phyloP scores from a whole-genome alignment of 2,113 vertebrate genomes.

The Dolichallabes microphthalmus region DNA sequence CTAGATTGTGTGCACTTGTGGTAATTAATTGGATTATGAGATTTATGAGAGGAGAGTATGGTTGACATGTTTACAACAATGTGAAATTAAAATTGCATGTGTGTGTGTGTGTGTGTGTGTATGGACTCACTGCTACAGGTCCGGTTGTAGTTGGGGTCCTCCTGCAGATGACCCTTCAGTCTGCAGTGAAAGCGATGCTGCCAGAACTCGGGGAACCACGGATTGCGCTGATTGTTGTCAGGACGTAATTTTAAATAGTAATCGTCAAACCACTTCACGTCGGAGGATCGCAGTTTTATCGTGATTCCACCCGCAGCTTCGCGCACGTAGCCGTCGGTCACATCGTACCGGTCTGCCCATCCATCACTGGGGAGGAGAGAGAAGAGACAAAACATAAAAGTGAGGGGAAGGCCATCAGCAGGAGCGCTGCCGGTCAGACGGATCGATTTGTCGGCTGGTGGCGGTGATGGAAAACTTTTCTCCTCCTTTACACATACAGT shows the following conservation, averaged over 20 bases:
- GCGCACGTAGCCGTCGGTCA: constrained; percentile 90
- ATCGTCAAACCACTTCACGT: constrained; percentile 98
- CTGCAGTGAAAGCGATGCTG: constrained; percentile 93
- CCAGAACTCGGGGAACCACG: constrained; percentile 99
- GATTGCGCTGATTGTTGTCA: constrained; percentile 90
- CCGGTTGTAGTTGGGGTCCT: constrained; percentile 90
- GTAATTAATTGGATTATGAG: not conserved
- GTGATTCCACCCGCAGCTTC: constrained; percentile 96
- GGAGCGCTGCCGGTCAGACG: not conserved
- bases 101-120: constrained; percentile 18
- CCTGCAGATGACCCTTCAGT: constrained; percentile 87
- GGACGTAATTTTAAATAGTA: constrained; percentile 94
- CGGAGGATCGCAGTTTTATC: constrained; percentile 97
- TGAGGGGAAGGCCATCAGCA: not conserved
- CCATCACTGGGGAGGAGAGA: constrained; percentile 78
- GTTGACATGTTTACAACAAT: not conserved
- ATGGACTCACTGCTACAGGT: constrained; percentile 88
- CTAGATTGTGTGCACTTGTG: not conserved
- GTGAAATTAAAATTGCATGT: not conserved
- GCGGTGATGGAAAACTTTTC: not conserved
- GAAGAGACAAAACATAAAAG: not conserved
- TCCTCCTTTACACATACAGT: not conserved
- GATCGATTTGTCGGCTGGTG: not conserved
- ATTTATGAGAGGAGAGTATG: not conserved
- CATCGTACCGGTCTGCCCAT: constrained; percentile 96